Conservation (phyloP, 2,113 vertebrate species). For the Pituophis catenifer region DNA sequence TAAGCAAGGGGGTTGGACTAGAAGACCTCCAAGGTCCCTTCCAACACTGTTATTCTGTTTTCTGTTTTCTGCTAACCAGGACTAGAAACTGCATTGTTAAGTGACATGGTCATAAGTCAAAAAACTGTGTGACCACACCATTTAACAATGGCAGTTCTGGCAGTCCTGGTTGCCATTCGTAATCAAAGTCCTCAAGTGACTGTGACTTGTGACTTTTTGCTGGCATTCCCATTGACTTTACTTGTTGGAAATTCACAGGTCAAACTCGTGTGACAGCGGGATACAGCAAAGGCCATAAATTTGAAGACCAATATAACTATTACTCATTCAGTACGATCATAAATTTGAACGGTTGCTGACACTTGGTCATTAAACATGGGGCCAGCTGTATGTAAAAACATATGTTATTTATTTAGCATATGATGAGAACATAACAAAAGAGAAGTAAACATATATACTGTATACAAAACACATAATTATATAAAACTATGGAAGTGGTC, state of each 20-base stretch:
- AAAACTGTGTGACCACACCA: not conserved
- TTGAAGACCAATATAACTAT: not conserved
- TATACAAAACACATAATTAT: too few relatives aligned
- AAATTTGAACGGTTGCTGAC: not conserved
- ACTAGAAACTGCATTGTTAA: not conserved
- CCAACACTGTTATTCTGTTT: too few relatives aligned
- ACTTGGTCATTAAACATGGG: not conserved
- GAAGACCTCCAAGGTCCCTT: too few relatives aligned
- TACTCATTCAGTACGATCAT: not conserved
- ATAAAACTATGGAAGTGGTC: too few relatives aligned
- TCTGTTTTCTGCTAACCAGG: not conserved
- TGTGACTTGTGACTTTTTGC: not conserved
- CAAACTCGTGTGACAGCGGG: fast-evolving
- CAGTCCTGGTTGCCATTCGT: not conserved
- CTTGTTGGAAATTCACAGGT: not conserved
- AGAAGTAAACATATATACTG: too few relatives aligned
- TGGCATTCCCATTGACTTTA: not conserved
- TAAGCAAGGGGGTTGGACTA: too few relatives aligned
- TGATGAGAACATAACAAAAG: too few relatives aligned
- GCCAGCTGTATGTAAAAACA: not conserved
- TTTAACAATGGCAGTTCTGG: not conserved
- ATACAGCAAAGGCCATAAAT: not conserved
- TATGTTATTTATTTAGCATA: not conserved
- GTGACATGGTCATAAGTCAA: not conserved
- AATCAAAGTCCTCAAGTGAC: not conserved